phyloP scores from a whole-genome alignment of 2,888 invertebrate genomes.

The Eupsilia transversa region DNA sequence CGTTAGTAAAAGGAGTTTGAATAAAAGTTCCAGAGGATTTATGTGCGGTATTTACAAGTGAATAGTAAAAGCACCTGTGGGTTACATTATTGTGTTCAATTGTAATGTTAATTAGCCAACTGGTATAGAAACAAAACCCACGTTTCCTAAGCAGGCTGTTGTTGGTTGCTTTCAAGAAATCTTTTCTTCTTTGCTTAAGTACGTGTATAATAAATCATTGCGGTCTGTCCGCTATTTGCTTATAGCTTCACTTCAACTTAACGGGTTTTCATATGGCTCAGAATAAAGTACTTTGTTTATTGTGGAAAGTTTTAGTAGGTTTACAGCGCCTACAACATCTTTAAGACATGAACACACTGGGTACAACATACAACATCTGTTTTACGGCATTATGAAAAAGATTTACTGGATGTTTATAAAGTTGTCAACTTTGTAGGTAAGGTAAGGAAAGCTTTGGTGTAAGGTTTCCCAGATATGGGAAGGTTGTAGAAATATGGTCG shows the following conservation, averaged over 20 bases:
- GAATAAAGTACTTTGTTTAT: conserved; percentile 43
- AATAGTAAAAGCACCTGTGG: conserved; percentile 57
- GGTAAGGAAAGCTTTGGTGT: too few species aligned
- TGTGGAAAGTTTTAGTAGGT: conserved; percentile 43
- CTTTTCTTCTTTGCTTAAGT: conserved; percentile 28
- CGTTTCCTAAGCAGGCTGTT: conserved; percentile 4
- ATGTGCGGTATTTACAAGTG: conserved; percentile 57
- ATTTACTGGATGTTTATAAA: conserved; percentile 2
- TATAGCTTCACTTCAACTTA: conserved; percentile 34
- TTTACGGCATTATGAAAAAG: background rate
- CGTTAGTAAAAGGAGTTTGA: conserved; percentile 39
- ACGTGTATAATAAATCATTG: conserved; percentile 32
- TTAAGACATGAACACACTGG: conserved; percentile 26
- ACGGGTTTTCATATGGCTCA: conserved; percentile 50
- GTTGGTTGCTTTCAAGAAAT: conserved; percentile 21
- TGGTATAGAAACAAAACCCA: conserved; percentile 33
- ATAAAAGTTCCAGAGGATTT: conserved; percentile 48
- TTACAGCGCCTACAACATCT: conserved; percentile 35
- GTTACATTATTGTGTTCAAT: conserved; percentile 56
- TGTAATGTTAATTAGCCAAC: conserved; percentile 60
- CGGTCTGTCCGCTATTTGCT: conserved; percentile 27
- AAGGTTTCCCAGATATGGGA: background rate
- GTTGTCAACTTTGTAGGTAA: background rate
- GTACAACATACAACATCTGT: conserved; percentile 4
- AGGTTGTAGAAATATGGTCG: background rate